These are phyloP conservation scores for Drosophila varians DNA, from an alignment of 1,140 invertebrate genomes.

Conservation along the genomic window DNA sequence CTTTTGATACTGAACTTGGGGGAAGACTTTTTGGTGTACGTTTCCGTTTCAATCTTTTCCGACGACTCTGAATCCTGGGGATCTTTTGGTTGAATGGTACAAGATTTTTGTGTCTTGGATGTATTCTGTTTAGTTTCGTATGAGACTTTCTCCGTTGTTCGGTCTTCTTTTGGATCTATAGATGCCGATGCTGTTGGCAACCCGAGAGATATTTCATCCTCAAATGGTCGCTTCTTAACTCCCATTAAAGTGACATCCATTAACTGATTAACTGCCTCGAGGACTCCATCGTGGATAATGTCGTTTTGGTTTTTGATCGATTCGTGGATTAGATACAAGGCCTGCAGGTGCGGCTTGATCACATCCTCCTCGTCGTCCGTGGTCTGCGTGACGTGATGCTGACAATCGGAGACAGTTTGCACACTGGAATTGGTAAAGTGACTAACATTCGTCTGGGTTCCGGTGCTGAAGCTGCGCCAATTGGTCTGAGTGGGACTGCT, in stretches of 20 bases:
- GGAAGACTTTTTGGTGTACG: background rate
- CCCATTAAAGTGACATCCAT: conserved; percentile 1
- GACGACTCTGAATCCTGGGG: background rate
- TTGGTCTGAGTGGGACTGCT: conserved; percentile 10
- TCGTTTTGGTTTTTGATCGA: conserved; percentile 12
- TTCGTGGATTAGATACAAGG: conserved; percentile 14
- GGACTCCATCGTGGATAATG: conserved; percentile 11
- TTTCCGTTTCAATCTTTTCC: background rate
- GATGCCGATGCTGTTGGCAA: background rate
- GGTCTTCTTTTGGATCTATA: background rate
- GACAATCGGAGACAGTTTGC: background rate
- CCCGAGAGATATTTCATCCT: background rate
- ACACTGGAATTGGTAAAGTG: background rate
- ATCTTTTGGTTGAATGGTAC: too few relatives aligned
- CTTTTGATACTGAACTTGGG: background rate
- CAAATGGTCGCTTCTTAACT: background rate
- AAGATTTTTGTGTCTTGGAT: background rate
- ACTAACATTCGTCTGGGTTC: background rate
- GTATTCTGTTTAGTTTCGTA: background rate
- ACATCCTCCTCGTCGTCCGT: conserved; percentile 1
- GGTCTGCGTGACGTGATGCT: conserved; percentile 20
- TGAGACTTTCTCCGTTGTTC: too few relatives aligned
- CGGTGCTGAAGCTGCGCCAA: background rate
- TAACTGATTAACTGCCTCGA: conserved; percentile 23
- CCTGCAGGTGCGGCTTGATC: background rate